These are phyloP conservation scores for Thamnaconus septentrionalis DNA, from an alignment of 2,113 vertebrate genomes.

Conservation along the genomic window DNA sequence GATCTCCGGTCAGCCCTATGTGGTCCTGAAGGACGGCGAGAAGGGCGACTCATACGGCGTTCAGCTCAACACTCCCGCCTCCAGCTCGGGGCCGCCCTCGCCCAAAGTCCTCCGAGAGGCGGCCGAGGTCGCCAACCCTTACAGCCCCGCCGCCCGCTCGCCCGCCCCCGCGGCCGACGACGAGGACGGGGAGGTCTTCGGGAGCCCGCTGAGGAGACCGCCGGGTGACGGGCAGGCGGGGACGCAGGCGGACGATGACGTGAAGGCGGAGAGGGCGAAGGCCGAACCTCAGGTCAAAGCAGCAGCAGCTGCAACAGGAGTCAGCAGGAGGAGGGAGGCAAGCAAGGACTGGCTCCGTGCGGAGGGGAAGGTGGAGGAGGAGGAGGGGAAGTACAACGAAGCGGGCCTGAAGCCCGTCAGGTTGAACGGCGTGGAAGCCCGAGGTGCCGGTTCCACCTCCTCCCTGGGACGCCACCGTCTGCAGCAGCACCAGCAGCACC, in stretches of 20 bases:
- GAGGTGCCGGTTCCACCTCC: constrained; percentile 5
- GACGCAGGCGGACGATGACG: constrained; percentile 55
- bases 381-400: constrained; percentile 58
- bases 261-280: constrained; percentile 23
- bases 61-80: constrained; percentile 66
- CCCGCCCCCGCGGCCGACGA: constrained; percentile 75
- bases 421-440: constrained; percentile 25
- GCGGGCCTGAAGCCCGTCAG: constrained; percentile 68
- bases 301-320: neutral
- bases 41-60: constrained; percentile 90
- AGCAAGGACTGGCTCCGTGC: constrained; percentile 9
- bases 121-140: constrained; percentile 36
- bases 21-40: constrained; percentile 91
- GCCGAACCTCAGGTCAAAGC: constrained; percentile 31
- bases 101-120: constrained; percentile 34
- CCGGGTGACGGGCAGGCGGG: constrained; percentile 79
- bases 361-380: too few relatives aligned
- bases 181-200: constrained; percentile 59
- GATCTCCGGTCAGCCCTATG: constrained; percentile 92
- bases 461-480: neutral
- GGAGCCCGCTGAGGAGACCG: constrained; percentile 72
- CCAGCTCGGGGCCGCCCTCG: constrained; percentile 66
- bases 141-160: constrained; percentile 29
- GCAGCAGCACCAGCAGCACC: neutral
- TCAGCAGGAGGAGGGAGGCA: constrained; percentile 7